Evolutionary conservation across 2,113 vertebrate species (phyloP), one percentile per base, ranked within the genome.

Genomic region (Aptenodytes patagonicus): DNA sequence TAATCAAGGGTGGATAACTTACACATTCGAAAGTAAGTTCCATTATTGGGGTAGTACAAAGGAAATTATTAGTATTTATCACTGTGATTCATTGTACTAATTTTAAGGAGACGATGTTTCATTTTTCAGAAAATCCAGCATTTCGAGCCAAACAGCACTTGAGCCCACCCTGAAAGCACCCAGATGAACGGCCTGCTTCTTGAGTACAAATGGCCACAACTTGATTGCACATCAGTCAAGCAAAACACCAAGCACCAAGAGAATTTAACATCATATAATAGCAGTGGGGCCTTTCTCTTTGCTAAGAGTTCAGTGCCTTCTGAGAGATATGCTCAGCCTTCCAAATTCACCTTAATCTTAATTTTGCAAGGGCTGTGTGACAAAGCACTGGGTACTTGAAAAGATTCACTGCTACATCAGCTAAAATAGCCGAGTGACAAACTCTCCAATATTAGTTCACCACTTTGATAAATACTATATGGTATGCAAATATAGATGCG

Each of bases 11-110:
- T 75, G 42, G 46, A 26, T 83, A 87, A 78, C 44, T 91, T 85
- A 25, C 28, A 13, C 89, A 28, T 96, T 93, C 87, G 57, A 93
- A 96, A 95, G 49, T 81, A 94, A 94, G 42, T 65, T 79, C 77
- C 40, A 10, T 72, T 87, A 92, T 21, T 86, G 61, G 38, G 26
- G 42, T 89, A 95, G 92, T 96, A 84, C 58, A 95, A 86, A 78
- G 38, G 58, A 93, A 97, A 83, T 94, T 89, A 94, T 98, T 95
- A 90, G 75, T 81, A 76, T 97, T 97, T 97, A 95, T 97, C 94
- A 90, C 71, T 55, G 40, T 96, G 96, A 98, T 96, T 90, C 88
- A 91, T 89, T 91, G 75, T 89, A 73, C 81, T 97, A 85, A 94
- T 97, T 70, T 46, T 69, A 52, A 68, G 26, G 66, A 64, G 57